phyloP scores from a whole-genome alignment of 2,797 vertebrate species.

The Eutrigla gurnardus region DNA sequence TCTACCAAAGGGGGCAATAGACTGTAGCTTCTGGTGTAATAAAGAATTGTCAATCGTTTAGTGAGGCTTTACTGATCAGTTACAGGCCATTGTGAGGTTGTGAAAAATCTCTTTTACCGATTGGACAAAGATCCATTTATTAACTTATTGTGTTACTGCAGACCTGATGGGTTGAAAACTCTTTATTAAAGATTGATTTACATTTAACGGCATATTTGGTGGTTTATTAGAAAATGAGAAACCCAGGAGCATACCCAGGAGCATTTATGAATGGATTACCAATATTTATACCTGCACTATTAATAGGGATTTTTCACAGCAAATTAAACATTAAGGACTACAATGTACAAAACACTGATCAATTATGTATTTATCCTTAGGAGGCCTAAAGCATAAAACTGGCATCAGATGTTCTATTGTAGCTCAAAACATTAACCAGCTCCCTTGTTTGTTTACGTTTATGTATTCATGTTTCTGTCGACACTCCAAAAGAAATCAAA shows the following conservation, averaged over 20 bases:
- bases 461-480: slow-evolving; percentile 9
- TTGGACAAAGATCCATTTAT: not conserved
- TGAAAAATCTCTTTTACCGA: not conserved
- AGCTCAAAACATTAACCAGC: not conserved
- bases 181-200: not conserved
- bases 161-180: not conserved
- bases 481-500: slow-evolving; percentile 20
- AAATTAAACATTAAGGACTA: not conserved
- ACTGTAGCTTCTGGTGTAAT: not conserved
- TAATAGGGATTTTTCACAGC: not conserved
- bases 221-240: slow-evolving; percentile 4
- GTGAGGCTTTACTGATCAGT: not conserved
- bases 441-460: slow-evolving; percentile 1
- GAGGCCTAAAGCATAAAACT: not conserved
- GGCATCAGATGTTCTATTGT: slow-evolving; percentile 7
- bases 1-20: not conserved
- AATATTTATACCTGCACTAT: not conserved
- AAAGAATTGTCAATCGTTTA: not conserved
- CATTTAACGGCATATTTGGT: not conserved
- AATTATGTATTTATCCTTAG: not conserved
- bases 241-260: not conserved
- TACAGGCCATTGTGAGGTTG: not conserved
- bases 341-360: not conserved
- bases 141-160: not conserved
- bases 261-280: not conserved